Evolutionary conservation across 2,113 vertebrate species (phyloP).

Genomic region (Sceloporus undulatus): DNA sequence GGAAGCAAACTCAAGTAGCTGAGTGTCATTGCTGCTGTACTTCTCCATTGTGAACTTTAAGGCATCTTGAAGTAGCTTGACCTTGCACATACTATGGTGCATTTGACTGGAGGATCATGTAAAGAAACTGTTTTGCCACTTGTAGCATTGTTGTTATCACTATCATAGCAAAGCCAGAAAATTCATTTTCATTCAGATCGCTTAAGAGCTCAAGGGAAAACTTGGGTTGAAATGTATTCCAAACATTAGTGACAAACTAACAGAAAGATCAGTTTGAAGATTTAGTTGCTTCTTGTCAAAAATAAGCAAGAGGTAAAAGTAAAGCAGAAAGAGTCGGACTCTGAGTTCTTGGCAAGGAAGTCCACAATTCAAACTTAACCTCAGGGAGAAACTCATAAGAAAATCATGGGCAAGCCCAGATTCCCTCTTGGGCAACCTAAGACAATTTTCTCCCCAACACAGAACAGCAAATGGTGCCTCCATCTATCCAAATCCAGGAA

Average conservation of each 20-base stretch:
- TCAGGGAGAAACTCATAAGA: neutral
- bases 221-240: neutral
- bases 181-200: neutral
- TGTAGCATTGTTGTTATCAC: too few relatives aligned
- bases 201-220: conserved; percentile 15
- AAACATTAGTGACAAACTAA: neutral
- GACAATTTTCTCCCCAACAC: too few relatives aligned
- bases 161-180: neutral
- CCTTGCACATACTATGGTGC: neutral
- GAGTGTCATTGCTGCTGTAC: neutral
- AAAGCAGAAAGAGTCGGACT: neutral
- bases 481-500: too few relatives aligned
- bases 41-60: conserved; percentile 41
- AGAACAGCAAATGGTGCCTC: too few relatives aligned
- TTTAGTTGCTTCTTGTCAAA: neutral
- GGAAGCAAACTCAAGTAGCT: neutral
- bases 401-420: neutral
- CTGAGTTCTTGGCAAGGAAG: neutral
- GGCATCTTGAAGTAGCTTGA: conserved; percentile 37
- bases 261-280: neutral
- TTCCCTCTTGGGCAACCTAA: neutral
- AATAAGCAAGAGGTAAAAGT: neutral
- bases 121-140: neutral
- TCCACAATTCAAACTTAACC: neutral
- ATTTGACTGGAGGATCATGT: conserved; percentile 33